Evolutionary conservation across 2,797 vertebrate species (phyloP).

Genomic region (Podarcis siculus): DNA sequence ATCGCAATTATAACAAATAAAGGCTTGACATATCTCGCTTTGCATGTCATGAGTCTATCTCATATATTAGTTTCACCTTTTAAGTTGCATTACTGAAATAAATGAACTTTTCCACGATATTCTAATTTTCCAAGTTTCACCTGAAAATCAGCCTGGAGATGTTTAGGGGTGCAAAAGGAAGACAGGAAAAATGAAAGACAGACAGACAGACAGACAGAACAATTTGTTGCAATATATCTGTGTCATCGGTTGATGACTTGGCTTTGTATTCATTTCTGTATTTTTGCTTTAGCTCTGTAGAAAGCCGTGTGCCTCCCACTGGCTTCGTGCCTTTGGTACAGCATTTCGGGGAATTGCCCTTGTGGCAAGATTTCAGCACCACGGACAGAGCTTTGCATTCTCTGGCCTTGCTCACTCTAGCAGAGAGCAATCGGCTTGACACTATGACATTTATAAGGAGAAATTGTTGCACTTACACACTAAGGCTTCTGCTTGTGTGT

Average conservation of each 20-base stretch:
- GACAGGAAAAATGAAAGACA: not conserved
- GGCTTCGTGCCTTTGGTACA: not conserved
- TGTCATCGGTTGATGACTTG: not conserved
- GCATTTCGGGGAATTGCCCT: not conserved
- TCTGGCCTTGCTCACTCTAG: not conserved
- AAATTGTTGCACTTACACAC: not conserved
- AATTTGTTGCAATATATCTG: not conserved
- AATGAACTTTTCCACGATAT: too few relatives aligned
- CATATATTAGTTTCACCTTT: too few relatives aligned
- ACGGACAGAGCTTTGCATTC: not conserved
- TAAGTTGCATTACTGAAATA: too few relatives aligned
- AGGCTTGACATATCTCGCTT: too few relatives aligned
- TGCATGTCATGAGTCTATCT: too few relatives aligned
- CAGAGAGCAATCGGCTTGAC: not conserved
- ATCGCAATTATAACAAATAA: too few relatives aligned
- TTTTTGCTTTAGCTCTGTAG: not conserved
- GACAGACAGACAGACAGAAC: not conserved
- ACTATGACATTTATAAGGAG: constrained; percentile 5
- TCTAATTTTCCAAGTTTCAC: too few relatives aligned
- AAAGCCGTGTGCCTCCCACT: not conserved
- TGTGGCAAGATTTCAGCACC: constrained; percentile 21
- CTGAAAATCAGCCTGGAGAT: not conserved
- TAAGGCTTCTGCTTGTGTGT: not conserved
- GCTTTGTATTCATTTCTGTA: not conserved
- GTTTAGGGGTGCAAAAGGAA: not conserved